These are phyloP conservation scores for Apotomis capreana DNA, from an alignment of 2,888 invertebrate genomes.

Conservation along the genomic window DNA sequence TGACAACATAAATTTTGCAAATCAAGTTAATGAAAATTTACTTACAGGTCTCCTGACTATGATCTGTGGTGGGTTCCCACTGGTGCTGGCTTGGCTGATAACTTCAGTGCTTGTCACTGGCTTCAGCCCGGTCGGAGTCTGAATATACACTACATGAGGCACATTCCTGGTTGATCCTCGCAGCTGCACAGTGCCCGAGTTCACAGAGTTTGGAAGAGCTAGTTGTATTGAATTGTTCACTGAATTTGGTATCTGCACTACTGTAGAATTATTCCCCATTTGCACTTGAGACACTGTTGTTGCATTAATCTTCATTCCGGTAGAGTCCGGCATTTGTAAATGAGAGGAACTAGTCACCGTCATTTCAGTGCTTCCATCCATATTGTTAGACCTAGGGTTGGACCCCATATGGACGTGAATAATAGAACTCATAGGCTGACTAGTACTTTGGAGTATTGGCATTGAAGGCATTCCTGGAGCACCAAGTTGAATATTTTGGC, in stretches of 20 bases:
- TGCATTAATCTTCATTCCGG: constrained; percentile 48
- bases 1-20: too few relatives aligned
- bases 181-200: constrained; percentile 59
- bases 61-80: constrained; percentile 79
- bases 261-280: constrained; percentile 64
- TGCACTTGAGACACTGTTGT: constrained; percentile 70
- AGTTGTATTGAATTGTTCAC: constrained; percentile 71
- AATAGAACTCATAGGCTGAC: constrained; percentile 71
- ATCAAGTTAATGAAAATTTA: constrained; percentile 46
- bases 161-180: constrained; percentile 69
- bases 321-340: constrained; percentile 54
- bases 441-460: constrained; percentile 71
- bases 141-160: constrained; percentile 85
- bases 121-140: constrained; percentile 80
- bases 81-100: constrained; percentile 77
- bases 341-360: constrained; percentile 68
- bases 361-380: constrained; percentile 70
- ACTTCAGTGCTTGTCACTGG: constrained; percentile 77
- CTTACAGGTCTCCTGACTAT: constrained; percentile 81
- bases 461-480: constrained; percentile 69
- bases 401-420: constrained; percentile 79
- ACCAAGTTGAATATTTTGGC: constrained; percentile 71
- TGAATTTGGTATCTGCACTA: constrained; percentile 74
- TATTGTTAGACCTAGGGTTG: constrained; percentile 62
- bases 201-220: constrained; percentile 56